Conservation (phyloP, 2,888 invertebrate species). For the Palloptera scutellata region DNA sequence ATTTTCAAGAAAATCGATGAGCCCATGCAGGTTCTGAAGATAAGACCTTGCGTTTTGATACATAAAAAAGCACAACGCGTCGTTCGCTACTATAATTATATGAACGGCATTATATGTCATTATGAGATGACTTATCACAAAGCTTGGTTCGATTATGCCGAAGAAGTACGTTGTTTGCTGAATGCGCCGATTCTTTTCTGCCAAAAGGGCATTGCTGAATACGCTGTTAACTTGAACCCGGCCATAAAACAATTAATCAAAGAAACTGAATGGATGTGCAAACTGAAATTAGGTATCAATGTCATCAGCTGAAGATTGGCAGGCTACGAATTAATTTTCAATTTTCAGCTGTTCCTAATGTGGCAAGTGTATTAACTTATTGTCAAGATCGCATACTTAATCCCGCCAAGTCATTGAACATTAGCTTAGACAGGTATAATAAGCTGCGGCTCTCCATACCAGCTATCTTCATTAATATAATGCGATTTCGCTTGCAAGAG, state of each 20-base stretch:
- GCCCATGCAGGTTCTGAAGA: conserved; percentile 71
- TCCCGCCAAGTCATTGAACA: conserved; percentile 71
- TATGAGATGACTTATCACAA: conserved; percentile 84
- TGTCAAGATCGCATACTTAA: conserved; percentile 74
- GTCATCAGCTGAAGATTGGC: not conserved
- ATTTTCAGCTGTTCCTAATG: conserved; percentile 73
- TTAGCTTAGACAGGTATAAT: conserved; percentile 71
- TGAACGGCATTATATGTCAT: conserved; percentile 81
- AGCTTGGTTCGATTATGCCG: conserved; percentile 80
- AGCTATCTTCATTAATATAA: conserved; percentile 72
- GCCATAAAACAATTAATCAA: conserved; percentile 76
- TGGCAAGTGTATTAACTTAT: conserved; percentile 77
- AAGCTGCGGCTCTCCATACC: conserved; percentile 65
- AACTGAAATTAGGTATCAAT: conserved; percentile 71
- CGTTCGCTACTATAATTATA: conserved; percentile 80
- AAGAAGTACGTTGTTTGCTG: conserved; percentile 71
- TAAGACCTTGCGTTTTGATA: conserved; percentile 64
- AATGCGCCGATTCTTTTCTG: conserved; percentile 74
- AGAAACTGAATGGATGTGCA: conserved; percentile 84
- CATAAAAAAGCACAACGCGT: conserved; percentile 77
- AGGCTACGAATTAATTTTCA: too few species aligned
- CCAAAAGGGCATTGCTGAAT: conserved; percentile 72
- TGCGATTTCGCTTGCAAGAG: conserved; percentile 73
- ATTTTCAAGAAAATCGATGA: conserved; percentile 75
- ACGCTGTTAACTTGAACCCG: conserved; percentile 77